Base-by-base conservation (phyloP, 2,888 invertebrate species). In the Papilio demoleus region DNA sequence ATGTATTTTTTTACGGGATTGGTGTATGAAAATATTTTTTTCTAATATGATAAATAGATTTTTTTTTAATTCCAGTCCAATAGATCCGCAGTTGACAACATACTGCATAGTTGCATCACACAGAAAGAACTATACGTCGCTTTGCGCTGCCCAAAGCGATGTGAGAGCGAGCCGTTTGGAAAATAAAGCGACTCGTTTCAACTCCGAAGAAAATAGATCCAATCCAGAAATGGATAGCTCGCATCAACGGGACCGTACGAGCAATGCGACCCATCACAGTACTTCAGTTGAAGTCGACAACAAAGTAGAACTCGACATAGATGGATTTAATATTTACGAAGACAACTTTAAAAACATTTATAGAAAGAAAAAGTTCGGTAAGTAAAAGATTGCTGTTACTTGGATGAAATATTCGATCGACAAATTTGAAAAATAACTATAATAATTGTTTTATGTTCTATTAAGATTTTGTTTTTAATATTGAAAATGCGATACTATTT, bases 31-130 rank as follows among this genome's bases (percentile, higher is more conserved):
- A 4, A 3, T 3, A 31, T 4, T 6, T 31, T 4, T 31, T 31
- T 4, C 31, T 31, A 31, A 3, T 31, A 31, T 6, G 6, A 31
- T 31, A 31, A 31, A 4, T 31, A 31, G 6, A 31, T 4, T 31
- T 6, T 4, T 31, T 6, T 31, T 62, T 22, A 53, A 59, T 84
- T 84, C 24, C 84, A 92, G 92, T 70, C 92, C 92, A 31, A 88
- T 92, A 74, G 92, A 92, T 70, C 92, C 92, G 0, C 91, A 92
- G 81, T 81, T 84, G 12, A 91, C 92, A 0, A 83, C 81, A 14
- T 92, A 92, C 76, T 92, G 91, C 76, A 88, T 92, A 0, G 90
- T 92, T 0, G 90, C 90, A 1, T 92, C 92, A 0, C 85, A 85
- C 38, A 80, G 80, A 22, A 88, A 81, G 68, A 90, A 90, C 80